Percentiles rank a stretch among this genome's conserved stretches.
These are phyloP conservation scores for Heterochromis multidens DNA, from an alignment of 2,113 vertebrate genomes.

Conservation along the genomic window DNA sequence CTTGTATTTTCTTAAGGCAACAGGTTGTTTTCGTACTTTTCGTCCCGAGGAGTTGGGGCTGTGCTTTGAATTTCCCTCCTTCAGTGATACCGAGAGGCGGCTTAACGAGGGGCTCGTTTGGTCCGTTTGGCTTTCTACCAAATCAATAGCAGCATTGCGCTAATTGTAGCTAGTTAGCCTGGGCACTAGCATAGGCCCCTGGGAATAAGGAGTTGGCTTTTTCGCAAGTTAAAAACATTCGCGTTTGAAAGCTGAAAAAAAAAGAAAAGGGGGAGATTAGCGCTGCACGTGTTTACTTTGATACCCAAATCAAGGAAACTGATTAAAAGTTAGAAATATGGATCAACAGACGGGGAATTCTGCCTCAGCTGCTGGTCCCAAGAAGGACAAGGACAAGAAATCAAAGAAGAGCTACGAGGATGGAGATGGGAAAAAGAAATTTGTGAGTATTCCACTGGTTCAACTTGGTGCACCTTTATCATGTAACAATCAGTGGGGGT, in stretches of 20 bases:
- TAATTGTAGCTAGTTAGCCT: slow-evolving; percentile 63
- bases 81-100: slow-evolving; percentile 40
- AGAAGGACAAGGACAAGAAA: slow-evolving; percentile 81
- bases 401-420: slow-evolving; percentile 77
- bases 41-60: background rate
- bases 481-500: background rate
- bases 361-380: slow-evolving; percentile 66
- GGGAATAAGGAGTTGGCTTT: background rate
- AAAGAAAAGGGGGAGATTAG: background rate
- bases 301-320: slow-evolving; percentile 20
- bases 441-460: slow-evolving; percentile 69
- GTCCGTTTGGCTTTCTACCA: slow-evolving; percentile 44
- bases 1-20: background rate
- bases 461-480: background rate
- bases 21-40: slow-evolving; percentile 15
- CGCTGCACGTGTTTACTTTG: slow-evolving; percentile 20
- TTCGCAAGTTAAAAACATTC: background rate
- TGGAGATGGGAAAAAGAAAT: slow-evolving; percentile 80
- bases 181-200: background rate
- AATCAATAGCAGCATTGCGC: slow-evolving; percentile 51
- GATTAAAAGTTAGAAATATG: slow-evolving; percentile 62
- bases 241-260: background rate
- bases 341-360: slow-evolving; percentile 68
- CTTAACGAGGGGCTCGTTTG: slow-evolving; percentile 16
- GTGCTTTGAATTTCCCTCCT: slow-evolving; percentile 81